Conservation (phyloP, 2,797 vertebrate genomes). For the Lagocephalus sceleratus region DNA sequence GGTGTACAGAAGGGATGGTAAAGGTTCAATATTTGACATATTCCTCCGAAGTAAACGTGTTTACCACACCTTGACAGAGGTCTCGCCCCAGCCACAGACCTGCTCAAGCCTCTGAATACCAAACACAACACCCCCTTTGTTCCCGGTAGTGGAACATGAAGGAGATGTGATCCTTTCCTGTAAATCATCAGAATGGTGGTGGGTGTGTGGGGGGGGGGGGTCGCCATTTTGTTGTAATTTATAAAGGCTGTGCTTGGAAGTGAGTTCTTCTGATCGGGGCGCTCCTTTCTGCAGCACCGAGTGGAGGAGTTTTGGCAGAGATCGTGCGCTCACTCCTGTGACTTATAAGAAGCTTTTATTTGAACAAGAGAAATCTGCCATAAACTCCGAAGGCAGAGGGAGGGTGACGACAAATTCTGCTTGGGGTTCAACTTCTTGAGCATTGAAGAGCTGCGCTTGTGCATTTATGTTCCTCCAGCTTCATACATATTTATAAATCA, state of each 20-base stretch:
- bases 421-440: no score
- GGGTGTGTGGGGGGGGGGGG: constrained; percentile 24
- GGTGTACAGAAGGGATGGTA: not conserved
- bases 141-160: constrained; percentile 56
- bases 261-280: constrained; percentile 13
- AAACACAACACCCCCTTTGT: constrained; percentile 73
- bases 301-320: constrained; percentile 32
- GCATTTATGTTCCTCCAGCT: no score
- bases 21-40: not conserved
- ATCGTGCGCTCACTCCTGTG: constrained; percentile 12
- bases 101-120: constrained; percentile 29
- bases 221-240: constrained; percentile 61
- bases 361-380: no score
- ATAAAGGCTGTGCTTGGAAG: constrained; percentile 44
- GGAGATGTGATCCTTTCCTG: constrained; percentile 42
- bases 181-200: constrained; percentile 65
- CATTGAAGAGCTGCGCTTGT: no score
- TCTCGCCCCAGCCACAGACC: constrained; percentile 58
- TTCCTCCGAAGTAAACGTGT: constrained; percentile 33
- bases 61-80: constrained; percentile 52
- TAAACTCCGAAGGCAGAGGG: no score
- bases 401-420: no score
- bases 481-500: no score
- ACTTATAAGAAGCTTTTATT: constrained; percentile 16
- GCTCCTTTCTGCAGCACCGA: constrained; percentile 5